These are phyloP conservation scores for Quadriops clusia DNA, from an alignment of 2,888 invertebrate species.

Conservation along the genomic window DNA sequence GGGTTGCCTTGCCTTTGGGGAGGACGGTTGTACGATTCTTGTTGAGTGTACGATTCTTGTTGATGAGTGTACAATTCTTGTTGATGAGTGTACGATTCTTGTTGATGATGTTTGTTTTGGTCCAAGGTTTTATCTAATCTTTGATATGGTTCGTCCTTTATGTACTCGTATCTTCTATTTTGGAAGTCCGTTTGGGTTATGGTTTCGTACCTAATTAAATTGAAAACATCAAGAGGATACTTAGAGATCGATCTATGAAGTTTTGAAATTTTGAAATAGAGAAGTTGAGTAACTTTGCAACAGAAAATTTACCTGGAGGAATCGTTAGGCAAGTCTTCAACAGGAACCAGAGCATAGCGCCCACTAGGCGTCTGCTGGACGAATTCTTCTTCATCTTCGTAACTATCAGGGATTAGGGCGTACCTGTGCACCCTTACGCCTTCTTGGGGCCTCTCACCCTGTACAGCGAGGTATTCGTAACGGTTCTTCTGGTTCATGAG, in stretches of 20 bases:
- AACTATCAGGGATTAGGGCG: conserved; percentile 49
- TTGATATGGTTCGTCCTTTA: conserved; percentile 14
- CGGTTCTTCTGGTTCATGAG: conserved; percentile 28
- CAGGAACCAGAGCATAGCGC: conserved; percentile 29
- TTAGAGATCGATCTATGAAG: too few relatives aligned
- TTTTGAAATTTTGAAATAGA: conserved; percentile 2
- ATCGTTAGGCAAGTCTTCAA: conserved; percentile 21
- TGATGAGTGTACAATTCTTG: conserved; percentile 7
- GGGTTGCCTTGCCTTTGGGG: conserved; percentile 47
- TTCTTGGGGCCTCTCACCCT: conserved; percentile 30
- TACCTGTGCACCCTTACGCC: conserved; percentile 29
- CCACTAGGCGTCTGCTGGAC: conserved; percentile 44
- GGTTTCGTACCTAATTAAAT: too few relatives aligned
- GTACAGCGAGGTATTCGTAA: conserved; percentile 46
- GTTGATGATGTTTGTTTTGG: conserved; percentile 6
- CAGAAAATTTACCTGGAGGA: not conserved
- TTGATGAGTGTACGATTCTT: conserved; percentile 11
- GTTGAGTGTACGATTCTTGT: conserved; percentile 12
- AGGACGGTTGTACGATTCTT: conserved; percentile 23
- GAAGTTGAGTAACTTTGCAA: not conserved
- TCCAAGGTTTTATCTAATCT: not conserved
- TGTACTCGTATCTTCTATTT: conserved; percentile 28
- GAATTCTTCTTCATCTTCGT: conserved; percentile 40
- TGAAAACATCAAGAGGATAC: too few relatives aligned
- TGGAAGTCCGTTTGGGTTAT: too few relatives aligned